Percentiles rank a stretch among this genome's conserved stretches.
These are phyloP conservation scores for Cryptus viduatorius DNA, from an alignment of 2,888 invertebrate genomes.

Conservation along the genomic window DNA sequence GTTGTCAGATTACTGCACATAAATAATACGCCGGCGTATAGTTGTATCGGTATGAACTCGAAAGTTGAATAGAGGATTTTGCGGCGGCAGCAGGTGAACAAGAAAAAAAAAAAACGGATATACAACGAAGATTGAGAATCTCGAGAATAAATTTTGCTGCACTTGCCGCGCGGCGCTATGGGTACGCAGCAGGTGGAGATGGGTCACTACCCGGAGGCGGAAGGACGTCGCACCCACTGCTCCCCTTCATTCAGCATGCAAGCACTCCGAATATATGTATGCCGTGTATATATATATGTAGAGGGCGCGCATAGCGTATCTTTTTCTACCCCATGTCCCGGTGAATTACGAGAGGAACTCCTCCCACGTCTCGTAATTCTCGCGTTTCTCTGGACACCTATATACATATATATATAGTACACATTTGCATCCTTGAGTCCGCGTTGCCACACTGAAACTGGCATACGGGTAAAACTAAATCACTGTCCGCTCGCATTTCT, in stretches of 20 bases:
- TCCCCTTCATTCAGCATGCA: conserved; percentile 48
- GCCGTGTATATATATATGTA: background rate
- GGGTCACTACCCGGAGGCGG: conserved; percentile 38
- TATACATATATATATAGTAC: background rate
- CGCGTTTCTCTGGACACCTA: conserved; percentile 40
- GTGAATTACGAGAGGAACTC: conserved; percentile 62
- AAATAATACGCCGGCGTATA: conserved; percentile 44
- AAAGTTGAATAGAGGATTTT: conserved; percentile 53
- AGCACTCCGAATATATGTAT: conserved; percentile 31
- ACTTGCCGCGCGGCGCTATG: conserved; percentile 30
- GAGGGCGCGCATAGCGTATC: conserved; percentile 24
- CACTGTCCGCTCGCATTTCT: conserved; percentile 37
- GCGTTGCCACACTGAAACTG: conserved; percentile 14
- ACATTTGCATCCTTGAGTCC: conserved; percentile 36
- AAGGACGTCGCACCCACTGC: conserved; percentile 51
- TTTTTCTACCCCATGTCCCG: conserved; percentile 51
- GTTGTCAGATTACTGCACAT: conserved; percentile 51
- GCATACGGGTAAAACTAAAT: conserved; percentile 43
- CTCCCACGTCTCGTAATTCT: conserved; percentile 62
- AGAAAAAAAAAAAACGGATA: background rate
- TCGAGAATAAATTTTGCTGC: conserved; percentile 58
- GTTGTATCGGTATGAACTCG: conserved; percentile 22
- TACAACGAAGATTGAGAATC: conserved; percentile 48
- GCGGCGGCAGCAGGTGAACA: conserved; percentile 30
- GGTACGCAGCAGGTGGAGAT: conserved; percentile 39